Evolutionary conservation across 1,140 invertebrate species (phyloP), one percentile per base, ranked within the genome.

Genomic region (Zaprionus kolodkinae): DNA sequence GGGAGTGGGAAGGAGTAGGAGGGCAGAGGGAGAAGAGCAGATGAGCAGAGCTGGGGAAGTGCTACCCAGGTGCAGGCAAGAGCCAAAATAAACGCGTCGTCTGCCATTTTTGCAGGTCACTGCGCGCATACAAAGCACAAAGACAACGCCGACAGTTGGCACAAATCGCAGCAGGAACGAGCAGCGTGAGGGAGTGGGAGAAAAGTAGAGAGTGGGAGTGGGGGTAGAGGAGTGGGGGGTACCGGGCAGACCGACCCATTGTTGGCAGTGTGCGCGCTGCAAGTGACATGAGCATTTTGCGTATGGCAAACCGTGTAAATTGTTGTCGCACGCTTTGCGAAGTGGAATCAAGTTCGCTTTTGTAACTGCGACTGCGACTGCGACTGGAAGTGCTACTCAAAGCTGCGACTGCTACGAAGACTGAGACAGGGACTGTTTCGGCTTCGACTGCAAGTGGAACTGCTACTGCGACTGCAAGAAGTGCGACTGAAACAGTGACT

Each of bases 91-190:
- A 69, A 38, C 76, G 72, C 78, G 85, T 89, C 85, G 85, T 89
- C 85, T 89, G 86, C 85, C 81, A 85, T 89, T 89, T 89, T 89
- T 81, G 86, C 85, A 89, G 85, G 85, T 89, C 85, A 89, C 86
- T 89, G 85, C 76, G 85, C 85, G 81, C 76, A 85, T 70, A 85
- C 85, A 89, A 89, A 89, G 81, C 85, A 85, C 85, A 88, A 85
- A 85, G 69, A 63, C 63, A 69, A 68, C 45, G 79, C 68, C 81
- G 78, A 88, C 84, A 89, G 87, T 89, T 88, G 85, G 80, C 84
- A 88, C 78, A 88, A 88, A 88, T 81, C 84, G 80, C 71, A 84
- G 84, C 83, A 84, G 77, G 69, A 77, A 67, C n/a, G 10, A 45
- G 59, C 13, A 50, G 67, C 27, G 54, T 36, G 2, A 7, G 21